Percentiles rank a stretch among this genome's conserved stretches.
These are phyloP conservation scores for Toxotes lorentzi DNA, from an alignment of 2,797 vertebrate genomes.

Conservation along the genomic window DNA sequence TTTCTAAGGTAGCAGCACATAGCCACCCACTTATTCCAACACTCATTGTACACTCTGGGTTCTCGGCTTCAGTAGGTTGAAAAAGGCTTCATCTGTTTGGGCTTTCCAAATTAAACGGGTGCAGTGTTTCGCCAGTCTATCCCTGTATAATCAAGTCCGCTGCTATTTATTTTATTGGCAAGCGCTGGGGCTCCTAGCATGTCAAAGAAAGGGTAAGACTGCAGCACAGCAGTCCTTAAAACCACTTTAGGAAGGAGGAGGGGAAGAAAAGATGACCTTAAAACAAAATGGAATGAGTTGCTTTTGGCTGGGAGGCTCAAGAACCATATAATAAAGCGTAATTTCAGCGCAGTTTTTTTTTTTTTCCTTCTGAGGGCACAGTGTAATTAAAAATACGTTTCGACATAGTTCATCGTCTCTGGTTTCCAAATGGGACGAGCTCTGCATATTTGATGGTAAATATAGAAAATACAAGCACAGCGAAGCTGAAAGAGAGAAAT, in stretches of 20 bases:
- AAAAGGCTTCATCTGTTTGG: conserved; percentile 71
- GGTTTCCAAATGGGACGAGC: conserved; percentile 65
- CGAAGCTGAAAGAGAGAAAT: conserved; percentile 53
- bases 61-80: conserved; percentile 66
- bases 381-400: conserved; percentile 79
- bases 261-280: conserved; percentile 71
- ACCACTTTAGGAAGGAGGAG: conserved; percentile 75
- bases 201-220: conserved; percentile 79
- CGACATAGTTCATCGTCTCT: conserved; percentile 65
- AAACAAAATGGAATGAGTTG: conserved; percentile 77
- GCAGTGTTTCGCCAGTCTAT: conserved; percentile 77
- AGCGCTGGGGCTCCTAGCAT: conserved; percentile 69
- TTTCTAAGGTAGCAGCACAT: conserved; percentile 49
- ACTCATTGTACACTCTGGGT: conserved; percentile 48
- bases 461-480: conserved; percentile 70
- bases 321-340: conserved; percentile 81
- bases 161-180: conserved; percentile 85
- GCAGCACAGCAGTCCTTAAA: conserved; percentile 67
- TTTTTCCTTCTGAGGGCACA: conserved; percentile 48
- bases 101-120: conserved; percentile 77
- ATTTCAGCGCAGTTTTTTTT: conserved; percentile 67
- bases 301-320: conserved; percentile 71
- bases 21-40: conserved; percentile 64
- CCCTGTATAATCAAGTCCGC: conserved; percentile 81
- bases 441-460: conserved; percentile 73